Evolutionary conservation across 2,888 invertebrate species (phyloP).

Genomic region (Eilema griseolum): DNA sequence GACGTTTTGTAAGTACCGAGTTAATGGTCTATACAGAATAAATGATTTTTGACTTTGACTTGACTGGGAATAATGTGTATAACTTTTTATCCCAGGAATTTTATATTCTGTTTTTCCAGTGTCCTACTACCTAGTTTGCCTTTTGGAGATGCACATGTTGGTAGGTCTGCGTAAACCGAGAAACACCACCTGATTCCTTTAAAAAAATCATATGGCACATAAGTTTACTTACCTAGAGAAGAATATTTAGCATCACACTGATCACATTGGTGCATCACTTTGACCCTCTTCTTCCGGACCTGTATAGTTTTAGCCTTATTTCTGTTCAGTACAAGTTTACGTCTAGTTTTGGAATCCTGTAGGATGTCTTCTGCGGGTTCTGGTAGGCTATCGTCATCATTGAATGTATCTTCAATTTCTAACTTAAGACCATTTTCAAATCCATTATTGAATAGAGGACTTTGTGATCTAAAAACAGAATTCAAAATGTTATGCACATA

Average conservation of each 20-base stretch:
- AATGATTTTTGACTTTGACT: too few species aligned
- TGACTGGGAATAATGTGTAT: too few species aligned
- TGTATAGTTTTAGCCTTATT: constrained; percentile 50
- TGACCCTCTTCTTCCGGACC: constrained; percentile 51
- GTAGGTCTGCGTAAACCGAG: too few species aligned
- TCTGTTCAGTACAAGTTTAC: constrained; percentile 41
- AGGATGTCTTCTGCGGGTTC: constrained; percentile 56
- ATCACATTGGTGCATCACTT: constrained; percentile 75
- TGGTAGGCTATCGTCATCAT: constrained; percentile 57
- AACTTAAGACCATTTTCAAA: constrained; percentile 57
- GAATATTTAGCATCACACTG: constrained; percentile 78
- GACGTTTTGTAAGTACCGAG: too few species aligned
- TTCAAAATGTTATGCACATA: background rate
- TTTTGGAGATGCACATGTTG: too few species aligned
- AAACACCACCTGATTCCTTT: too few species aligned
- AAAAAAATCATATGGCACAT: too few species aligned
- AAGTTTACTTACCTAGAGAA: constrained; percentile 62
- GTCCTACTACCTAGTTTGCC: too few species aligned
- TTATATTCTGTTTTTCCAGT: too few species aligned
- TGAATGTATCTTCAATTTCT: constrained; percentile 60
- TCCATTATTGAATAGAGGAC: constrained; percentile 62
- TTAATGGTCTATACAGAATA: too few species aligned
- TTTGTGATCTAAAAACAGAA: constrained; percentile 62
- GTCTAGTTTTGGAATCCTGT: constrained; percentile 46
- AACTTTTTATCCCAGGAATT: too few species aligned